Conservation (phyloP, 2,888 invertebrate species). For the Baronia brevicornis region DNA sequence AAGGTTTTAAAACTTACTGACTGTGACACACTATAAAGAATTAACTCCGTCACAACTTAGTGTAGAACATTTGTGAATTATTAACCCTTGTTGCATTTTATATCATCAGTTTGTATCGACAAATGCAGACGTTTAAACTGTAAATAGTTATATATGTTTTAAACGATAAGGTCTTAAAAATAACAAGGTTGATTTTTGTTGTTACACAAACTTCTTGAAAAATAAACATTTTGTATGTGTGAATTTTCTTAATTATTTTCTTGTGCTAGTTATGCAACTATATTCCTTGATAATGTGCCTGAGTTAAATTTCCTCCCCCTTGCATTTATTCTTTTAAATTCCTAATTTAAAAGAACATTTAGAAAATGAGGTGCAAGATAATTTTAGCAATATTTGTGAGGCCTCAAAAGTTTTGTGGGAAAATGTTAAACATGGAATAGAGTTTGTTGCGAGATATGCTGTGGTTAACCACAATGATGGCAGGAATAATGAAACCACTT, state of each 20-base stretch:
- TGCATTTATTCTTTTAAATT: slow-evolving; percentile 9
- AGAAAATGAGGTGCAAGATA: too few species aligned
- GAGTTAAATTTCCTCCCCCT: slow-evolving; percentile 24
- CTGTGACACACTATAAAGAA: slow-evolving; percentile 65
- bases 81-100: slow-evolving; percentile 73
- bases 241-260: slow-evolving; percentile 58
- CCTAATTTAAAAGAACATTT: too few species aligned
- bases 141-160: slow-evolving; percentile 73
- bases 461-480: slow-evolving; percentile 18
- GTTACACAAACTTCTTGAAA: slow-evolving; percentile 74
- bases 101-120: slow-evolving; percentile 69
- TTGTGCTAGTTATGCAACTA: slow-evolving; percentile 17
- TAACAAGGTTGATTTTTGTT: slow-evolving; percentile 75
- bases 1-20: slow-evolving; percentile 58
- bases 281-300: slow-evolving; percentile 16
- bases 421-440: too few species aligned
- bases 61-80: slow-evolving; percentile 59
- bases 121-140: slow-evolving; percentile 71
- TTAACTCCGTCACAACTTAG: slow-evolving; percentile 73
- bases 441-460: slow-evolving; percentile 2
- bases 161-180: slow-evolving; percentile 70
- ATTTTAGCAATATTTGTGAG: too few species aligned
- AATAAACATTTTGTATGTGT: slow-evolving; percentile 76
- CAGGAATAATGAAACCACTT: slow-evolving; percentile 39
- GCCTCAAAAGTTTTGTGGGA: too few species aligned